phyloP scores from a whole-genome alignment of 2,888 invertebrate genomes.

The Saturnia pavonia region DNA sequence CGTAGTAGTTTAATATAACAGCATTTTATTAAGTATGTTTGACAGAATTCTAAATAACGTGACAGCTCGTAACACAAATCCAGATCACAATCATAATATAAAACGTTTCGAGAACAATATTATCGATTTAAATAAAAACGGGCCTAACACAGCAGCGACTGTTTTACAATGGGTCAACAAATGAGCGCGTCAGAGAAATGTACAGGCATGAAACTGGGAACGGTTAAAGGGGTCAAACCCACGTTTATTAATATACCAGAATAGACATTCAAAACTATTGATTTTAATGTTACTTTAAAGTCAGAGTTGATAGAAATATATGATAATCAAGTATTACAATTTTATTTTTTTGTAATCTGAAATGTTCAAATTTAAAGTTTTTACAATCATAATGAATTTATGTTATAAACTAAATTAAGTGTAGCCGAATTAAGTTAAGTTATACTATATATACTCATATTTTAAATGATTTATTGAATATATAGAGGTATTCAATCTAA shows the following conservation, averaged over 20 bases:
- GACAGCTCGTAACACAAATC: conserved; percentile 50
- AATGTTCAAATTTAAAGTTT: background rate
- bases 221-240: background rate
- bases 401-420: background rate
- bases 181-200: conserved; percentile 45
- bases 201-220: conserved; percentile 5
- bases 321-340: background rate
- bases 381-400: background rate
- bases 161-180: conserved; percentile 54
- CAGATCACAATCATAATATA: conserved; percentile 53
- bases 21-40: background rate
- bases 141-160: conserved; percentile 48
- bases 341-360: background rate
- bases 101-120: conserved; percentile 61
- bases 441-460: background rate
- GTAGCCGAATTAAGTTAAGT: background rate
- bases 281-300: background rate
- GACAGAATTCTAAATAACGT: conserved; percentile 44
- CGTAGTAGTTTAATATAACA: background rate
- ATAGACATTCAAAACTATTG: background rate
- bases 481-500: too few relatives aligned
- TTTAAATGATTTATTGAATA: background rate
- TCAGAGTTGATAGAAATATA: background rate
- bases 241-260: background rate
- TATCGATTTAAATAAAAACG: conserved; percentile 59